These are phyloP conservation scores for Canis aureus DNA, from an alignment of 2,113 vertebrate genomes.

Conservation along the genomic window DNA sequence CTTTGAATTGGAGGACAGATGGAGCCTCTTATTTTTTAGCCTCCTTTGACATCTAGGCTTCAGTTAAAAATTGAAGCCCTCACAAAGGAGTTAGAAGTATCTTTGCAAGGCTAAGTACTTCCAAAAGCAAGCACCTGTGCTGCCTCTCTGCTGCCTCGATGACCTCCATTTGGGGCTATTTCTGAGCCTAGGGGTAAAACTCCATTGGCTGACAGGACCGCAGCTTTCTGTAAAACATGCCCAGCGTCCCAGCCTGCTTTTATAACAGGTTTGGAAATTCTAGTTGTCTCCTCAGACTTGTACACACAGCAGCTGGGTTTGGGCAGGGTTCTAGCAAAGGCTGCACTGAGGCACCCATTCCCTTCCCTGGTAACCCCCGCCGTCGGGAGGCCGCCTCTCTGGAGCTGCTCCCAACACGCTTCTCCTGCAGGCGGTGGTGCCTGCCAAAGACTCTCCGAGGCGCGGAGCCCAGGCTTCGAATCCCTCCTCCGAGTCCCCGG, in stretches of 20 bases:
- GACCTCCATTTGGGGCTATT: background rate
- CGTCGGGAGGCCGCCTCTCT: background rate
- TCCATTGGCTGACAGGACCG: background rate
- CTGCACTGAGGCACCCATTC: background rate
- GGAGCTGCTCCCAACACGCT: background rate
- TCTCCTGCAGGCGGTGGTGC: background rate
- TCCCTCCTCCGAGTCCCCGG: background rate
- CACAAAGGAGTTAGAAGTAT: background rate
- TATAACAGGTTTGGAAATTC: slow-evolving; percentile 15
- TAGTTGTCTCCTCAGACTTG: background rate
- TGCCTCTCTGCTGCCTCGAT: background rate
- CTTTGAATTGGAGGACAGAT: background rate
- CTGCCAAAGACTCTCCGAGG: background rate
- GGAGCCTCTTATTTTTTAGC: background rate
- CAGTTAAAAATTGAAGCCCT: background rate
- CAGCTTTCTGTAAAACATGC: background rate
- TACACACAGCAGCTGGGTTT: background rate
- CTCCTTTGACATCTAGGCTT: background rate
- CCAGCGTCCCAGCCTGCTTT: background rate
- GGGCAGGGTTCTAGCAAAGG: slow-evolving; percentile 10
- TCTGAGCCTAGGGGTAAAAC: background rate
- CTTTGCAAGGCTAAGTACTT: slow-evolving; percentile 10
- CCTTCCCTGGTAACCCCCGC: background rate
- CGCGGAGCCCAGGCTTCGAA: background rate
- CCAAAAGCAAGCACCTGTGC: background rate